Conservation (phyloP, 2,888 invertebrate genomes). For the Conus canariensis region DNA sequence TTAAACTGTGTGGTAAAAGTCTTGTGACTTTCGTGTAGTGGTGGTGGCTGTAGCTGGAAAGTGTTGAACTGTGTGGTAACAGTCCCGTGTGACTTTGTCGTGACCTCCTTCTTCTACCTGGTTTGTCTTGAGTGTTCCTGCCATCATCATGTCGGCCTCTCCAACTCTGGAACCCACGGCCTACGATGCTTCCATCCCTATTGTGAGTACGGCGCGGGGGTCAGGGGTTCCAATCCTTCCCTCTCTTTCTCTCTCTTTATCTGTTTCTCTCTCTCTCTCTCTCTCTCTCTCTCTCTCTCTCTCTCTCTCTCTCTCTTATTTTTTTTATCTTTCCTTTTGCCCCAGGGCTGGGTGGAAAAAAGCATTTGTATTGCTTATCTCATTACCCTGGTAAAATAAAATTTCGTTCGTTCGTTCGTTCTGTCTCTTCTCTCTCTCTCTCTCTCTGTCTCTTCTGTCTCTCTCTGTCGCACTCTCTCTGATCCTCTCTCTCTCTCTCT, state of each 20-base stretch:
- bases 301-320: conserved; percentile 32
- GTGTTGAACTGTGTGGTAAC: background rate
- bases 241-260: conserved; percentile 26
- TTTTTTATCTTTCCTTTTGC: background rate
- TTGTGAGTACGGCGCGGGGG: conserved; percentile 30
- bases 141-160: conserved; percentile 17
- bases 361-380: no score
- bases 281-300: conserved; percentile 29
- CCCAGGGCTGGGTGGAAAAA: no score
- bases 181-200: conserved; percentile 41
- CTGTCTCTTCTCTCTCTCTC: conserved; percentile 16
- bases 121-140: background rate
- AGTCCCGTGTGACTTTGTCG: background rate
- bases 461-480: background rate
- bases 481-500: background rate
- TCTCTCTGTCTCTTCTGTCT: conserved; percentile 15
- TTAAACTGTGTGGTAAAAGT: no score
- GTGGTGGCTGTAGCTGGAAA: background rate
- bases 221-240: background rate
- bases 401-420: no score
- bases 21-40: background rate
- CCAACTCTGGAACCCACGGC: conserved; percentile 36
- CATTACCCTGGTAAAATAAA: no score
- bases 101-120: background rate
- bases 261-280: background rate